Base-by-base conservation (phyloP, 2,113 vertebrate genomes). In the Brachyhypopomus occidentalis region DNA sequence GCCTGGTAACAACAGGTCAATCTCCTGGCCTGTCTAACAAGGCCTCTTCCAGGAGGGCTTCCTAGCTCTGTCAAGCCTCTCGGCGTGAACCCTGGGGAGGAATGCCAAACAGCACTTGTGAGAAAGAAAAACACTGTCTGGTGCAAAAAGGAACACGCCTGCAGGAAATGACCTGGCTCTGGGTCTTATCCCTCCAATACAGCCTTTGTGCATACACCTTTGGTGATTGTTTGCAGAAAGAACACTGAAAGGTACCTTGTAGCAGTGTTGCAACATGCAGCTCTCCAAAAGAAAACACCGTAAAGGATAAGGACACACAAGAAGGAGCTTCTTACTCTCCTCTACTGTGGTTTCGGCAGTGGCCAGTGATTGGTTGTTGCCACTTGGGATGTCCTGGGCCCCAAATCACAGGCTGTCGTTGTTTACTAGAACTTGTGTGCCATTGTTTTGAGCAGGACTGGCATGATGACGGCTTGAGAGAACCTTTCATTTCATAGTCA, bases 81-180 rank as follows among this genome's bases (percentile, higher is more conserved):
- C 45, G 2, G 12, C 7, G 12, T 9, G 12, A 52, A 52, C 45
- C 45, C 45, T 52, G 12, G 45, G 74, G 38, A 85, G 74, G 83
- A 88, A 88, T 85, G 87, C 82, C 87, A 84, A 87, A 78, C 82
- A 88, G 36, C 52, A 23, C 75, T 86, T 86, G 58, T 80, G 81
- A 87, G 85, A 85, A 84, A 80, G 64, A 79, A 76, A 79, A 71
- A 85, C 79, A 77, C 75, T 55, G 62, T 74, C 79, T 55, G 72
- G 58, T 72, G 34, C 81, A 45, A 70, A 80, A 77, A 75, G 80
- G 23, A 27, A 52, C 82, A 78, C 72, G 48, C 45, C 22, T 73
- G 74, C 83, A 86, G 90, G 84, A 91, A 91, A 90, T 85, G 70
- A 83, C 83, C 78, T 34, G 0, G 72, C 16, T 83, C 81, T 88